Conservation (phyloP, 2,797 vertebrate species). For the Pelobates cultripes region DNA sequence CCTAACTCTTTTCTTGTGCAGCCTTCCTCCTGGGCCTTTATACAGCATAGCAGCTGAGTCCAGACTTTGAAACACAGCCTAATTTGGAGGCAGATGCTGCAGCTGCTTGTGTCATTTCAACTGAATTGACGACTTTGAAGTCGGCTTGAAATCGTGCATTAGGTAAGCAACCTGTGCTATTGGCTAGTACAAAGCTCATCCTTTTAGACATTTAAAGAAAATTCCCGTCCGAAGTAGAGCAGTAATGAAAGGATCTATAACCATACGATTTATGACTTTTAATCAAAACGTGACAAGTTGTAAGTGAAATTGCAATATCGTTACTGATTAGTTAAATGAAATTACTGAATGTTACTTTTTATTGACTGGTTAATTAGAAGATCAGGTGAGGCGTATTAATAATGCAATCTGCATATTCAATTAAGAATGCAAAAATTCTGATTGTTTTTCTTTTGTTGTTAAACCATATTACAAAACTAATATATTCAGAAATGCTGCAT, state of each 20-base stretch:
- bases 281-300: constrained; percentile 38
- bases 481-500: no score
- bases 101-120: constrained; percentile 94
- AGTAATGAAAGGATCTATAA: constrained; percentile 49
- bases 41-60: constrained; percentile 79
- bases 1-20: constrained; percentile 77
- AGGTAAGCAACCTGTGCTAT: constrained; percentile 67
- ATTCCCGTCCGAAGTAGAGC: constrained; percentile 41
- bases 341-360: background rate
- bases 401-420: constrained; percentile 49
- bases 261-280: constrained; percentile 48
- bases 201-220: constrained; percentile 62
- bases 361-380: constrained; percentile 55
- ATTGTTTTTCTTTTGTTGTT: no score
- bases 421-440: background rate
- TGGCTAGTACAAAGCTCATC: constrained; percentile 63
- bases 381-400: constrained; percentile 38
- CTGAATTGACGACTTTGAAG: constrained; percentile 84
- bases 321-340: constrained; percentile 1
- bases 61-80: constrained; percentile 90
- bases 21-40: constrained; percentile 84
- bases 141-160: constrained; percentile 80
- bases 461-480: no score
- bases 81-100: constrained; percentile 89
- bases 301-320: constrained; percentile 37